Percentiles rank a stretch among this genome's conserved stretches.
These are phyloP conservation scores for Callinectes sapidus DNA, from an alignment of 2,888 invertebrate genomes.

Conservation along the genomic window DNA sequence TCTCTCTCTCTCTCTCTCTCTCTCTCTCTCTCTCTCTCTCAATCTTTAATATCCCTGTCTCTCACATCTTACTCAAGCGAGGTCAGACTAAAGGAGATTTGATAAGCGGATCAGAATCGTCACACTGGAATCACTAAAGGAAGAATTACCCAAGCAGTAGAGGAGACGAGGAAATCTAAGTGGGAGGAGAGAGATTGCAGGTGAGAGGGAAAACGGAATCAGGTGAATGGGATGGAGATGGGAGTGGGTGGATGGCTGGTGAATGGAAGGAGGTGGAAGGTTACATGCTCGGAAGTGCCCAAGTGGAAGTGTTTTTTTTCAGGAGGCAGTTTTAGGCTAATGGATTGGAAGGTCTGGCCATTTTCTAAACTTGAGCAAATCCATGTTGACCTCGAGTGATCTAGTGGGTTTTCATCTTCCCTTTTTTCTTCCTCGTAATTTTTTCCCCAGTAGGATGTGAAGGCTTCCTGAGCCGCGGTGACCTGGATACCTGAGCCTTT, in stretches of 20 bases:
- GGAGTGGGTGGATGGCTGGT: background rate
- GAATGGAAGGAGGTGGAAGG: background rate
- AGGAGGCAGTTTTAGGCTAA: background rate
- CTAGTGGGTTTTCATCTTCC: background rate
- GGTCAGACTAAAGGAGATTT: background rate
- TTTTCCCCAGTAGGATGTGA: background rate
- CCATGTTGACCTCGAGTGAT: background rate
- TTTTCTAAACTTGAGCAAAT: background rate
- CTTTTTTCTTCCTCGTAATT: background rate
- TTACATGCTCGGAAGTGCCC: background rate
- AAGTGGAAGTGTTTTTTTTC: background rate
- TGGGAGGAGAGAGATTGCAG: background rate
- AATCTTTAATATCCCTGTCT: background rate
- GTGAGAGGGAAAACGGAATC: slow-evolving; percentile 3
- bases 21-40: slow-evolving; percentile 16
- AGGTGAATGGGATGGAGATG: background rate
- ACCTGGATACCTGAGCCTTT: slow-evolving; percentile 21
- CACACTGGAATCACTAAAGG: background rate
- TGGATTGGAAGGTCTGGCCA: background rate
- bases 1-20: slow-evolving; percentile 12
- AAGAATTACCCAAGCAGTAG: too few relatives aligned
- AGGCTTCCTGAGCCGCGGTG: background rate
- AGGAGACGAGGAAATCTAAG: background rate
- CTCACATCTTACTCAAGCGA: background rate
- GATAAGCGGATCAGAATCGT: background rate